Percentiles rank a stretch among this genome's conserved stretches.
Evolutionary conservation across 2,797 vertebrate genomes (phyloP).

Genomic region (Enoplosus armatus): DNA sequence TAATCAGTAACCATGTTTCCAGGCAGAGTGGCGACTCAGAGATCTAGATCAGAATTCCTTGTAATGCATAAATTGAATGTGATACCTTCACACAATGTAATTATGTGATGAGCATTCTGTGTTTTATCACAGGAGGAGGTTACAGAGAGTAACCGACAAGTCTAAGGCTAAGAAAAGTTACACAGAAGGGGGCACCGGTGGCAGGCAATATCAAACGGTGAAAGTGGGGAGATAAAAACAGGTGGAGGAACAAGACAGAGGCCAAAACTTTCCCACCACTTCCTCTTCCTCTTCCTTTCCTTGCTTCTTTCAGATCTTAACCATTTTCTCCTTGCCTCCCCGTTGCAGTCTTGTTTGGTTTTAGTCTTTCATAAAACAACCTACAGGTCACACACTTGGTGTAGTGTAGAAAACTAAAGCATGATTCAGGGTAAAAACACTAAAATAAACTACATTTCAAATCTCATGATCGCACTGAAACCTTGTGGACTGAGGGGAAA

Average conservation of each 20-base stretch:
- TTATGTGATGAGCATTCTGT: not conserved
- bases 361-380: not conserved
- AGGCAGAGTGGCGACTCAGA: not conserved
- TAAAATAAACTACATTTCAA: too few species aligned
- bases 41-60: too few species aligned
- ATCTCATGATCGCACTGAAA: not conserved
- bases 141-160: not conserved
- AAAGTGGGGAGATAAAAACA: too few species aligned
- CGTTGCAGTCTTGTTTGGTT: not conserved
- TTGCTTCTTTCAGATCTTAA: not conserved
- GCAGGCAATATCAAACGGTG: too few species aligned
- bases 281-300: not conserved
- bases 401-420: too few species aligned
- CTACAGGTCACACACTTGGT: not conserved
- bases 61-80: not conserved
- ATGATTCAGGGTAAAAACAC: not conserved
- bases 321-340: not conserved
- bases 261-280: not conserved
- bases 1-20: constrained; percentile 18
- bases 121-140: not conserved
- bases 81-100: not conserved
- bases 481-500: not conserved
- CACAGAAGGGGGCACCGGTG: not conserved
- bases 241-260: not conserved
- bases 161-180: not conserved